Evolutionary conservation across 2,113 vertebrate genomes (phyloP).

Genomic region (Peromyscus leucopus): DNA sequence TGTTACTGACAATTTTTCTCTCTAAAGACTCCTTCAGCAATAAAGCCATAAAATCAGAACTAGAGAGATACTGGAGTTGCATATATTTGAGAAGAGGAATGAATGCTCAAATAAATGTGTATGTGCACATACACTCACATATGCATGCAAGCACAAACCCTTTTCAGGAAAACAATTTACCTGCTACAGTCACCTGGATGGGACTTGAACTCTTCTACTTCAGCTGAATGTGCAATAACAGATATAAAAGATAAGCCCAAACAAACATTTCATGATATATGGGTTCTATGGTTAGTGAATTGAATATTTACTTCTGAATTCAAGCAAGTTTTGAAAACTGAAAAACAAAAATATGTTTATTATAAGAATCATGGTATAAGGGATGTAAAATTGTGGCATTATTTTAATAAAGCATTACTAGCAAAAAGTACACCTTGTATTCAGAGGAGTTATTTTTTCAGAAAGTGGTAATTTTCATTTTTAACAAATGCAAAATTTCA

Average conservation of each 20-base stretch:
- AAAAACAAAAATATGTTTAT: constrained; percentile 60
- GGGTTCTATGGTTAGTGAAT: background rate
- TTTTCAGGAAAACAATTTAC: background rate
- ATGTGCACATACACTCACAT: too few relatives aligned
- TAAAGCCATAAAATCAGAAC: constrained; percentile 20
- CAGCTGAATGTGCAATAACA: background rate
- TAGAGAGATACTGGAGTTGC: background rate
- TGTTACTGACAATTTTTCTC: constrained; percentile 39
- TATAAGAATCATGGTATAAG: constrained; percentile 54
- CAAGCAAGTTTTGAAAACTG: constrained; percentile 50
- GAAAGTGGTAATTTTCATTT: constrained; percentile 80
- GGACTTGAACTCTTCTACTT: background rate
- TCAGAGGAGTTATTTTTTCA: constrained; percentile 62
- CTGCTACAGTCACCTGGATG: background rate
- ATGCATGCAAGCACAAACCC: background rate
- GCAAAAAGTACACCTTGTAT: constrained; percentile 50
- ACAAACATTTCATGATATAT: background rate
- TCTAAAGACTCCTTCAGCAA: background rate
- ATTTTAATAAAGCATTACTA: constrained; percentile 63
- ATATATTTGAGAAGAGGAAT: background rate
- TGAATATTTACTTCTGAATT: constrained; percentile 68
- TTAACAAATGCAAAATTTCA: constrained; percentile 84
- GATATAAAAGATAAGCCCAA: constrained; percentile 31
- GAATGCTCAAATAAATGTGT: background rate
- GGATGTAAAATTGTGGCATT: background rate